Evolutionary conservation across 2,888 invertebrate species (phyloP).

Genomic region (Erebia ligea): DNA sequence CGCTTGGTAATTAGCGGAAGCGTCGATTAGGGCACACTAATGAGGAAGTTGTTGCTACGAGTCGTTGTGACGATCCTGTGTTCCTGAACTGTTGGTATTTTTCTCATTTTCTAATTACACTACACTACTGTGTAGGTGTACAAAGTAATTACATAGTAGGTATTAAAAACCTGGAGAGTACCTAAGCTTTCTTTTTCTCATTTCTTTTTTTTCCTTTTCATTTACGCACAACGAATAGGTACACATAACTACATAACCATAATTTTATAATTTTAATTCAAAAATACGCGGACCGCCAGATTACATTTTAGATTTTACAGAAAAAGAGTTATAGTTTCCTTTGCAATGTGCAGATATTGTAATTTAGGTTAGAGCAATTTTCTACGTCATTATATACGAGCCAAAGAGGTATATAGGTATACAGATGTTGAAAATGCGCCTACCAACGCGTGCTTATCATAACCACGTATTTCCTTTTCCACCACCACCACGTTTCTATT

Average conservation of each 20-base stretch:
- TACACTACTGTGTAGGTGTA: slow-evolving; percentile 3
- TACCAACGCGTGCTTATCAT: no score
- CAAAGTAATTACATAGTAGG: neutral
- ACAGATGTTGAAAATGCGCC: no score
- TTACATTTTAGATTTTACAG: no score
- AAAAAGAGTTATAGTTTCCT: no score
- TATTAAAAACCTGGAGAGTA: neutral
- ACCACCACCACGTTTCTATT: no score
- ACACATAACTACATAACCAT: neutral
- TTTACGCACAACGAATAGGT: neutral
- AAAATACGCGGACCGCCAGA: no score
- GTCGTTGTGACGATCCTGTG: slow-evolving; percentile 49
- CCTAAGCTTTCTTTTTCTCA: neutral
- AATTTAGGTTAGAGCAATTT: no score
- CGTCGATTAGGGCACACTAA: slow-evolving; percentile 68
- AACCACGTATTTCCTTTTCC: no score
- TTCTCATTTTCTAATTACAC: slow-evolving; percentile 13
- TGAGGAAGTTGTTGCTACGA: slow-evolving; percentile 63
- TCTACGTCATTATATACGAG: no score
- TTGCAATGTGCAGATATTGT: no score
- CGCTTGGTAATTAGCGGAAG: slow-evolving; percentile 55
- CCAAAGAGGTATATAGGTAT: no score
- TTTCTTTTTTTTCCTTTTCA: neutral
- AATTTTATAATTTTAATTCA: neutral
- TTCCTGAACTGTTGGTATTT: slow-evolving; percentile 17